Conservation (phyloP, 2,888 invertebrate genomes). For the Ennomos fuscantarius region DNA sequence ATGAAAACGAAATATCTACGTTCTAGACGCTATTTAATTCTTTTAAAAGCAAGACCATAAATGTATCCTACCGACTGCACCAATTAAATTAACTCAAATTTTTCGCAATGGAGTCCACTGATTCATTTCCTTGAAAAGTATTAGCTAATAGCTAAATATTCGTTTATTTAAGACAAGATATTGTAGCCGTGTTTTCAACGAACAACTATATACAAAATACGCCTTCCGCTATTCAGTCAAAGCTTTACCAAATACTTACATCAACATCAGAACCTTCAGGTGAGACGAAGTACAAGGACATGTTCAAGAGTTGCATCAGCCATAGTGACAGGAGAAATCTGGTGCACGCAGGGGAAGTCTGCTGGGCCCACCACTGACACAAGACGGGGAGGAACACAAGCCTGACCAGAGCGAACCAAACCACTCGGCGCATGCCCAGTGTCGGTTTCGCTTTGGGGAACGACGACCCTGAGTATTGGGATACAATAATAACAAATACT, state of each 20-base stretch:
- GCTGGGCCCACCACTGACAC: slow-evolving; percentile 95
- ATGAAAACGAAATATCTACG: neutral
- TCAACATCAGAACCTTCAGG: slow-evolving; percentile 76
- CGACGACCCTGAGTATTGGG: slow-evolving; percentile 89
- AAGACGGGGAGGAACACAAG: slow-evolving; percentile 94
- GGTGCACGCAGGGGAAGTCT: slow-evolving; percentile 92
- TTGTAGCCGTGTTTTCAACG: too few species aligned
- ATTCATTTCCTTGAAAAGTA: too few species aligned
- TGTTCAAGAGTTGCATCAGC: slow-evolving; percentile 88
- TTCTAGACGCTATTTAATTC: too few species aligned
- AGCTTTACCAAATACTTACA: slow-evolving; percentile 63
- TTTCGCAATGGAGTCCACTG: too few species aligned
- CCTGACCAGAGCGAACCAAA: slow-evolving; percentile 92
- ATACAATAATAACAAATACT: neutral
- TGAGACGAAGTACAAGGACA: slow-evolving; percentile 80
- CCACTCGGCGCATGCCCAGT: slow-evolving; percentile 94
- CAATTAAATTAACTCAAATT: neutral
- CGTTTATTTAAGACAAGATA: too few species aligned
- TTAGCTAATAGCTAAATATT: too few species aligned
- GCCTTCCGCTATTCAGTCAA: too few species aligned
- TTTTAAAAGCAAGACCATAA: neutral
- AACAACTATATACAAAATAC: too few species aligned
- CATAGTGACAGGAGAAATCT: slow-evolving; percentile 91
- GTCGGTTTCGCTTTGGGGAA: slow-evolving; percentile 98
- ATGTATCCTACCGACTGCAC: slow-evolving; percentile 4